Evolutionary conservation across 2,797 vertebrate genomes (phyloP), one percentile per base, ranked within the genome.

Genomic region (Nannoperca obscura): DNA sequence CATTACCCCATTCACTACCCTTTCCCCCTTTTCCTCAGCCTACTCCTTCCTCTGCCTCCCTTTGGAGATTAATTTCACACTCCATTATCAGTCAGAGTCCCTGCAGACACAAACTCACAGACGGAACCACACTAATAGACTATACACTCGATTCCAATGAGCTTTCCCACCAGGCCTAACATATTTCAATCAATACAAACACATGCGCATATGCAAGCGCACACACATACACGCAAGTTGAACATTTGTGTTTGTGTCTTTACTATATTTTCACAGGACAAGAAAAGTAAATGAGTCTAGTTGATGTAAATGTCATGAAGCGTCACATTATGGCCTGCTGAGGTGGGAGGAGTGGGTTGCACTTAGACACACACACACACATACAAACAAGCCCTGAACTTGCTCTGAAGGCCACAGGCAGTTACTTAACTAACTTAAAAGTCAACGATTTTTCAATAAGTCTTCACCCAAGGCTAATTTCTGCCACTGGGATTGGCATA

Each of bases 41-140:
- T 71, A 46, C 71, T 74, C 59, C 63, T 74, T 77, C 1, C 1
- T 61, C 61, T 85, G 75, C 62, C 90, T 89, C 86, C 85, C 93
- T 89, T 92, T 90, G 89, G 94, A 95, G 94, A 94, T 96, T 96
- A 95, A 96, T 96, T 96, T 96, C 95, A 96, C 95, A 96, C 95
- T 95, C 95, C 95, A 96, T 96, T 96, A 95, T 96, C 95, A 95
- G 91, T 94, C 83, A 91, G 94, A 95, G 89, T 94, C 95, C 95
- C 94, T 92, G 93, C 93, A 95, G 95, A 94, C 93, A 95, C 90
- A 93, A 94, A 94, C 91, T 90, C 93, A 91, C 90, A 87, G 88
- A 94, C 82, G 90, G 93, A 95, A 94, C 92, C 90, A 88, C 86
- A 78, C 90, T 95, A 94, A 95, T 94, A 94, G 93, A 92, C 93